A percentile compares a stretch with the other conserved stretches of the same genome.
Conservation (phyloP, 2,888 invertebrate genomes). For the Luperina nickerlii region DNA sequence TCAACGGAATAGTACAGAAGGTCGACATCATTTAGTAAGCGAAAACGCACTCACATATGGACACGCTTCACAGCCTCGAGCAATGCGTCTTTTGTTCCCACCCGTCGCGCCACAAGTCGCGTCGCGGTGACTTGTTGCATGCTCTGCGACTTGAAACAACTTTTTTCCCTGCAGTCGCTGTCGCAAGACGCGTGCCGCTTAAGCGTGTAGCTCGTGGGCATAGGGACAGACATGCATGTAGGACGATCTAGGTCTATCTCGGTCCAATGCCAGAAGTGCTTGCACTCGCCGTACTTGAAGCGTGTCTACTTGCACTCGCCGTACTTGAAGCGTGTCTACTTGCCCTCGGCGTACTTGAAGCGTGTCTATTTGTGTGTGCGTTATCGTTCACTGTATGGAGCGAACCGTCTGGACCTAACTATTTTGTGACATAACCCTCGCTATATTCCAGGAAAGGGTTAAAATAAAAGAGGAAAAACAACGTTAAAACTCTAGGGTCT, state of each 20-base stretch:
- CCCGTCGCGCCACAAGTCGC: not conserved
- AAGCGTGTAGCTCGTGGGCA: not conserved
- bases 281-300: not conserved
- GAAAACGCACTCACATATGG: too few relatives aligned
- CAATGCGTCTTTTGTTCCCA: not conserved
- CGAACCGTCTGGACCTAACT: not conserved
- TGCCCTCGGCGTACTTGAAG: not conserved
- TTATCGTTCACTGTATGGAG: not conserved
- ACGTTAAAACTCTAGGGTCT: conserved; percentile 9
- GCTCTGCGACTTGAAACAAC: not conserved
- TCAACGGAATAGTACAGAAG: not conserved
- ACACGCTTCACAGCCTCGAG: too few relatives aligned
- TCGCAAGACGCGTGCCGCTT: not conserved
- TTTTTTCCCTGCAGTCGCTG: not conserved
- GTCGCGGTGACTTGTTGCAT: not conserved
- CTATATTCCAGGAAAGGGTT: not conserved
- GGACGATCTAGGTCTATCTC: too few relatives aligned
- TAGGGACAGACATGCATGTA: not conserved
- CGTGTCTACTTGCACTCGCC: not conserved
- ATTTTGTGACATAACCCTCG: not conserved
- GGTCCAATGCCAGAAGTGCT: not conserved
- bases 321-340: too few relatives aligned
- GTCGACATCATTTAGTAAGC: not conserved
- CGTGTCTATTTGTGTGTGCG: not conserved
- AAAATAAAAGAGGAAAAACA: conserved; percentile 15